Evolutionary conservation across 2,797 vertebrate species (phyloP).

Genomic region (Gambelia wislizenii): DNA sequence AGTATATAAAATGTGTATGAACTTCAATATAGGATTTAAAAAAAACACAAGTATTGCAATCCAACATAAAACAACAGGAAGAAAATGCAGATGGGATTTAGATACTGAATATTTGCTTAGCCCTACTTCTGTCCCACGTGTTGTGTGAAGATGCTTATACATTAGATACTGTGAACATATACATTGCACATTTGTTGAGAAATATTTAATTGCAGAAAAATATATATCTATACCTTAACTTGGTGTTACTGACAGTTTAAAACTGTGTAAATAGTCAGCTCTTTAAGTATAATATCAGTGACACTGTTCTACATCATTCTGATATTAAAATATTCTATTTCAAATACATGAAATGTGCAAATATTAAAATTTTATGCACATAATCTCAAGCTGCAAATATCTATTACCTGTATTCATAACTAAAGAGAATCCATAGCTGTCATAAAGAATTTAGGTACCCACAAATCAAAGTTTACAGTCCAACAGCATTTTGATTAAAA

Average conservation of each 20-base stretch:
- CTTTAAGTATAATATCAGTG: background rate
- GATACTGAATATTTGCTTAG: too few species aligned
- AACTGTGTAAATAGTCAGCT: constrained; percentile 16
- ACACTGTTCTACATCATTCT: constrained; percentile 14
- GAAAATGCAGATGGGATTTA: too few species aligned
- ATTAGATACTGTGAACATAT: background rate
- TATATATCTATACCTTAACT: background rate
- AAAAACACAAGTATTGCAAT: too few species aligned
- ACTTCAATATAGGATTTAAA: too few species aligned
- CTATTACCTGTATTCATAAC: constrained; percentile 11
- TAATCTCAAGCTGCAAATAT: constrained; percentile 33
- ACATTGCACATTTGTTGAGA: too few species aligned
- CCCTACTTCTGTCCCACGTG: too few species aligned
- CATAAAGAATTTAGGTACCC: constrained; percentile 15
- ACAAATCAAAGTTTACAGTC: constrained; percentile 15
- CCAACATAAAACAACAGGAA: too few species aligned
- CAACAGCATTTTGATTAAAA: constrained; percentile 33
- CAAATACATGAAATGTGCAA: constrained; percentile 32
- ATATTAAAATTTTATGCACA: constrained; percentile 25
- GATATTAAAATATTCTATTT: constrained; percentile 1
- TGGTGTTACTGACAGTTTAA: background rate
- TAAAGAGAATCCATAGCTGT: background rate
- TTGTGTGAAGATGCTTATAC: background rate
- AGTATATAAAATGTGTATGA: too few species aligned
- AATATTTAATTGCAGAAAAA: background rate